These are phyloP conservation scores for Microtus oregoni DNA, from an alignment of 2,113 vertebrate species.

Conservation along the genomic window DNA sequence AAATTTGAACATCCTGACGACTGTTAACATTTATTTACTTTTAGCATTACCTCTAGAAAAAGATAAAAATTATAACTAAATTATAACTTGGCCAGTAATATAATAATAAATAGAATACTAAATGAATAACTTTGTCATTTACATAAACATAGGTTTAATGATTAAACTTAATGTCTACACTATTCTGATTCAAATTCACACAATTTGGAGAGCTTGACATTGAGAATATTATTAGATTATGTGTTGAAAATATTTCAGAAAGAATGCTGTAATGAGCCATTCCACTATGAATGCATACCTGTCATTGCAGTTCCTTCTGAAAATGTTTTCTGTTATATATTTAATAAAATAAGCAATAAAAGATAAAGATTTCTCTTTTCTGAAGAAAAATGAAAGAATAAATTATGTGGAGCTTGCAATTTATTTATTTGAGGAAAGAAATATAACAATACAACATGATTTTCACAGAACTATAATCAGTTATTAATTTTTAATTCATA, in stretches of 20 bases:
- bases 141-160: background rate
- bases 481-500: background rate
- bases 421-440: background rate
- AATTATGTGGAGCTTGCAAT: too few relatives aligned
- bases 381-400: background rate
- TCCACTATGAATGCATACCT: background rate
- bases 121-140: background rate
- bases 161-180: constrained; percentile 10
- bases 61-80: background rate
- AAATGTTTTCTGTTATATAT: background rate
- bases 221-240: background rate
- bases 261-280: background rate
- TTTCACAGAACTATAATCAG: background rate
- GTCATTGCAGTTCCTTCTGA: background rate
- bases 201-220: background rate
- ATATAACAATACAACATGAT: background rate
- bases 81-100: background rate
- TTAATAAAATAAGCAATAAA: background rate
- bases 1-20: background rate
- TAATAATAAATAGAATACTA: background rate
- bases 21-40: background rate
- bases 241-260: background rate
- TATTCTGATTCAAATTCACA: background rate
- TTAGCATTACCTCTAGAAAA: background rate
- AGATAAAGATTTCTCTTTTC: background rate